Evolutionary conservation across 2,113 vertebrate species (phyloP).

Genomic region (Mellivora capensis): DNA sequence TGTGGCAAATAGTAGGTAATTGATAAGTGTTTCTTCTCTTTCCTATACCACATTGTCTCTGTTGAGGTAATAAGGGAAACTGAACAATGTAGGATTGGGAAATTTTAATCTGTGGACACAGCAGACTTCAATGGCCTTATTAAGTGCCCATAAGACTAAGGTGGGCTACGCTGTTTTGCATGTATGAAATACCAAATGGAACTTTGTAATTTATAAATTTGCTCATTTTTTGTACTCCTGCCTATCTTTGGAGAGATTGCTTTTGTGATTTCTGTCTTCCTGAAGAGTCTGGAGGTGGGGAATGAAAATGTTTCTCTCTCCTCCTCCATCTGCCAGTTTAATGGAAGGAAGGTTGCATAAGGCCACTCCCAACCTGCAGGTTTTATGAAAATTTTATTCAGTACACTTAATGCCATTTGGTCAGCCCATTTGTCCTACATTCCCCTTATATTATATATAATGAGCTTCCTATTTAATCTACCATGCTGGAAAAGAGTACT

Average conservation of each 20-base stretch:
- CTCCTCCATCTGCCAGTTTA: background rate
- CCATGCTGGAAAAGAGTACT: background rate
- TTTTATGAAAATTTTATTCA: slow-evolving; percentile 23
- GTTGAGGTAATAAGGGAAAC: background rate
- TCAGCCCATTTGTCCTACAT: background rate
- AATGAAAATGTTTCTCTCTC: slow-evolving; percentile 1
- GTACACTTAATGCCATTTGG: background rate
- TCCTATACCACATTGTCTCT: background rate
- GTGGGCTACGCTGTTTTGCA: background rate
- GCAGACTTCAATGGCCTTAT: background rate
- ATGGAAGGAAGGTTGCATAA: background rate
- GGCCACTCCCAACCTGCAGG: background rate
- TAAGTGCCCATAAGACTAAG: background rate
- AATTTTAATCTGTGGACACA: background rate
- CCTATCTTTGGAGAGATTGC: background rate
- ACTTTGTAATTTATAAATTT: background rate
- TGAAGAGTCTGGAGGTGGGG: background rate
- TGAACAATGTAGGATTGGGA: background rate
- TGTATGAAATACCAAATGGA: background rate
- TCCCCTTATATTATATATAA: background rate
- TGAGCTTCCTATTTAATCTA: background rate
- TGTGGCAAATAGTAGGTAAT: background rate
- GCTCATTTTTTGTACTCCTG: background rate
- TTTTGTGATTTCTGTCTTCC: background rate
- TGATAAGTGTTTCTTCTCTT: background rate